phyloP scores from a whole-genome alignment of 2,797 vertebrate species.

The Pseudochirops cupreus region DNA sequence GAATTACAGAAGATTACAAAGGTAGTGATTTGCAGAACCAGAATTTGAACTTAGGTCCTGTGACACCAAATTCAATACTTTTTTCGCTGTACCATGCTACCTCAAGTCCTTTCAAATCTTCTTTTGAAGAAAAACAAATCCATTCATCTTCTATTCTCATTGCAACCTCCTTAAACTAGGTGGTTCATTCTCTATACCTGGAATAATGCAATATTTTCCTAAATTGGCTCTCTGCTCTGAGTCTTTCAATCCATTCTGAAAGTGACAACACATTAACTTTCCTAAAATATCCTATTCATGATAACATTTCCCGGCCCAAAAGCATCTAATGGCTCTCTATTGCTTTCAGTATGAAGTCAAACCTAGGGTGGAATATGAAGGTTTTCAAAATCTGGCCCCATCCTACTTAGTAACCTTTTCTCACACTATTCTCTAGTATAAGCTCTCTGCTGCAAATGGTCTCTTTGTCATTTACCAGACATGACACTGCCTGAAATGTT shows the following conservation, averaged over 20 bases:
- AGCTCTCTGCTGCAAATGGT: neutral
- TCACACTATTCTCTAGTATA: neutral
- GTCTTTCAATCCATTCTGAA: neutral
- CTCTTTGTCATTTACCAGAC: neutral
- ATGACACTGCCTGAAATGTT: neutral
- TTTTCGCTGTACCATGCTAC: neutral
- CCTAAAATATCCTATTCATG: neutral
- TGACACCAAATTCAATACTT: constrained; percentile 15
- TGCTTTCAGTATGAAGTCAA: neutral
- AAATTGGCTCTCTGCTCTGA: neutral
- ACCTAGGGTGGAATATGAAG: neutral
- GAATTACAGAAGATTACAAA: neutral
- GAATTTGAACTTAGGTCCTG: neutral
- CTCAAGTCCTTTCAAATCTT: neutral
- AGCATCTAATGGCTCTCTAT: neutral
- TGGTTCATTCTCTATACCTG: neutral
- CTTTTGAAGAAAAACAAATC: constrained; percentile 25
- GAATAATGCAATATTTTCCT: neutral
- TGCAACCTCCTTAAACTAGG: neutral
- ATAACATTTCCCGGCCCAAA: neutral
- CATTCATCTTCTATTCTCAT: neutral
- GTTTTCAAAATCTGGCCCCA: neutral
- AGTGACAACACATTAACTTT: neutral
- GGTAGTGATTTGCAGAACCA: neutral
- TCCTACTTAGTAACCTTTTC: neutral